A percentile compares a stretch with the other conserved stretches of the same genome.
Conservation (phyloP, 2,888 invertebrate genomes). For the Hydrotaea cyrtoneurina region DNA sequence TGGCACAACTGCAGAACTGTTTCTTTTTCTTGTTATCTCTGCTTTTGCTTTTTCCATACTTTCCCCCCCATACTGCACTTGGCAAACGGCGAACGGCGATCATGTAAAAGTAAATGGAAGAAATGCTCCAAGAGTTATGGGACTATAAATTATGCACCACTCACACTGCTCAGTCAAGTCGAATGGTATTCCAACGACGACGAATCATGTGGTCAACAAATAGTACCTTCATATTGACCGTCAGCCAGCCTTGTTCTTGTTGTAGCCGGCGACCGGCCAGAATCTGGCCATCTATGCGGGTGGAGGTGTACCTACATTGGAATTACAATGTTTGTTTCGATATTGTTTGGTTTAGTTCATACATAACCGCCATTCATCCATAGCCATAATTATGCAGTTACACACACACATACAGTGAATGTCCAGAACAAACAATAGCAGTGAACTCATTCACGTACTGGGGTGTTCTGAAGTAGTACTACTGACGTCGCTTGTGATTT, state of each 20-base stretch:
- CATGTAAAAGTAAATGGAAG: background rate
- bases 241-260: constrained; percentile 28
- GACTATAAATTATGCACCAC: constrained; percentile 15
- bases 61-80: background rate
- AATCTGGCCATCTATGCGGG: constrained; percentile 6
- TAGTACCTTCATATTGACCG: background rate
- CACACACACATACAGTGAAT: background rate
- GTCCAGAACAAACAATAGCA: constrained; percentile 1
- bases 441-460: constrained; percentile 55
- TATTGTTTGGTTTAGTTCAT: constrained; percentile 29
- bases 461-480: constrained; percentile 3
- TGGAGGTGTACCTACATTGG: constrained; percentile 1
- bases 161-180: constrained; percentile 8
- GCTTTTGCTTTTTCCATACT: constrained; percentile 33
- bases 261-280: background rate
- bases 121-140: constrained; percentile 3
- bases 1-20: constrained; percentile 5
- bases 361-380: background rate
- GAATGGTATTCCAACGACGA: background rate
- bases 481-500: background rate
- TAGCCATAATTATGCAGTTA: constrained; percentile 54
- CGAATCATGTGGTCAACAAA: background rate
- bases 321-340: background rate
- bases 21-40: constrained; percentile 56
- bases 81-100: background rate